A percentile compares a stretch with the other conserved stretches of the same genome.
These are phyloP conservation scores for Egretta garzetta DNA, from an alignment of 2,113 vertebrate species.

Conservation along the genomic window DNA sequence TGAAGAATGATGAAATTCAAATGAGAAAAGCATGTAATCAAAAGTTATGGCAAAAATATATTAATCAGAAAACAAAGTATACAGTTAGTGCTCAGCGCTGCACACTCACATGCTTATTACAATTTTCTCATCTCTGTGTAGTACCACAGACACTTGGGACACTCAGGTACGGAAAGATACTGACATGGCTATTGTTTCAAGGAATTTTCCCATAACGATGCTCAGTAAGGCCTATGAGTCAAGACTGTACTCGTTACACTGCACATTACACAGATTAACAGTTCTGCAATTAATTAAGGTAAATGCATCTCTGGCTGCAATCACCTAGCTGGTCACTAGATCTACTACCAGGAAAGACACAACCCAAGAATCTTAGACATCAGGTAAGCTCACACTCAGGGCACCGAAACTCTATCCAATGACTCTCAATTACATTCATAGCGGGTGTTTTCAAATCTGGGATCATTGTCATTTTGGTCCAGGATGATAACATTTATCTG, in stretches of 20 bases:
- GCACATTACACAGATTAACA: neutral
- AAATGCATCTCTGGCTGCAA: neutral
- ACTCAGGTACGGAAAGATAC: neutral
- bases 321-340: neutral
- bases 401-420: slow-evolving; percentile 51
- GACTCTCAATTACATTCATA: slow-evolving; percentile 87
- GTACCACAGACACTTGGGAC: neutral
- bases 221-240: neutral
- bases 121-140: neutral
- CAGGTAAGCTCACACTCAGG: slow-evolving; percentile 48
- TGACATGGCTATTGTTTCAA: neutral
- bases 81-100: neutral
- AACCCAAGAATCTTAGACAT: neutral
- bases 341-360: neutral
- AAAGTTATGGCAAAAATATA: neutral
- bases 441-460: slow-evolving; percentile 88
- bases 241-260: neutral
- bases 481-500: slow-evolving; percentile 87
- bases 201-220: neutral
- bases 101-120: neutral
- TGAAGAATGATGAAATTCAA: neutral
- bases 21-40: neutral
- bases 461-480: slow-evolving; percentile 91
- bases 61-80: neutral
- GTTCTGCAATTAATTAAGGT: neutral